Percentiles rank a stretch among this genome's conserved stretches.
These are phyloP conservation scores for Sylvicola fuscatus DNA, from an alignment of 2,888 invertebrate genomes.

Conservation along the genomic window DNA sequence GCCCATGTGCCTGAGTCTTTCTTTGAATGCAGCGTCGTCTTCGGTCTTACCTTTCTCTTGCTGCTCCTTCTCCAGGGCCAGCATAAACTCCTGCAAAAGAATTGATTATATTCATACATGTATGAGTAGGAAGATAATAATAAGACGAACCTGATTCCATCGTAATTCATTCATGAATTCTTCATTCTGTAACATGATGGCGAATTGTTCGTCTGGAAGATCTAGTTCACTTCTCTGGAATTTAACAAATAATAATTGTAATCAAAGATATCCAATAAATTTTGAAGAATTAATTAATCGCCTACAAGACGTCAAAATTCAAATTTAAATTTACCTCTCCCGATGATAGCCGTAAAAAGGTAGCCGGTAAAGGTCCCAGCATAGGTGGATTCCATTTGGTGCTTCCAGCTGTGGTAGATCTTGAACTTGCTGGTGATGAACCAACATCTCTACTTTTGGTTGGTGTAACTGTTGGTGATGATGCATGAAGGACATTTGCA, in stretches of 20 bases:
- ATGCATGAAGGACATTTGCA: constrained; percentile 1
- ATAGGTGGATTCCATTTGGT: constrained; percentile 68
- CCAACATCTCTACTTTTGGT: constrained; percentile 13
- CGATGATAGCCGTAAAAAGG: constrained; percentile 46
- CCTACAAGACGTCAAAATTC: too few species aligned
- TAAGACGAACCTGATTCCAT: constrained; percentile 45
- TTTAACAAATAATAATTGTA: background rate
- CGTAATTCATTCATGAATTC: constrained; percentile 74
- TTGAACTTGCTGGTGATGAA: background rate
- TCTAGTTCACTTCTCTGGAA: constrained; percentile 26
- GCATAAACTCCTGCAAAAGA: constrained; percentile 44
- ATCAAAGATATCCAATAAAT: background rate
- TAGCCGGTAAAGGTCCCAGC: constrained; percentile 54
- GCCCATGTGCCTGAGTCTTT: constrained; percentile 62
- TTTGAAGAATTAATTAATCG: background rate
- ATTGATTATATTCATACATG: constrained; percentile 14
- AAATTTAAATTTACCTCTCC: constrained; percentile 8
- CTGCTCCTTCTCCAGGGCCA: constrained; percentile 57
- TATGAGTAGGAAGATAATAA: constrained; percentile 22
- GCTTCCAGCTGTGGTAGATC: constrained; percentile 18
- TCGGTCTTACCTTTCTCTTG: constrained; percentile 33
- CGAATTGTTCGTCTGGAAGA: constrained; percentile 70
- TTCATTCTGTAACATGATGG: constrained; percentile 71
- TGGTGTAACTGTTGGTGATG: constrained; percentile 12
- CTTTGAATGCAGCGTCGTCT: constrained; percentile 46